Evolutionary conservation across 2,888 invertebrate genomes (phyloP).

Genomic region (Linnaemya vulpina): DNA sequence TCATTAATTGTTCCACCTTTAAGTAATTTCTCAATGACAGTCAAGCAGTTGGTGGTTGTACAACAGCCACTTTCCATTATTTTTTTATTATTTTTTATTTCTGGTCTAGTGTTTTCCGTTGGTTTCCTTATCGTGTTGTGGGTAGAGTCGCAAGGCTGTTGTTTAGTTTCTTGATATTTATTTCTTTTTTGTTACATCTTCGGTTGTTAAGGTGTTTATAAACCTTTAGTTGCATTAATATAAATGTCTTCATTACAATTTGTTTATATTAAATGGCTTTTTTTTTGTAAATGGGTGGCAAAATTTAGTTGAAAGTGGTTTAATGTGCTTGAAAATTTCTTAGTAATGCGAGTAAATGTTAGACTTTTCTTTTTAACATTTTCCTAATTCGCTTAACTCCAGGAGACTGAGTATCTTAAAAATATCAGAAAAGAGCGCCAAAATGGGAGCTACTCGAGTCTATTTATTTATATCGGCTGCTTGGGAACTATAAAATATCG

Average conservation of each 20-base stretch:
- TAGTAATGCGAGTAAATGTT: not conserved
- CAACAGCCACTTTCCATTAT: conserved; percentile 18
- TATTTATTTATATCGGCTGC: too few species aligned
- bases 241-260: conserved; percentile 66
- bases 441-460: too few species aligned
- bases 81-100: conserved; percentile 6
- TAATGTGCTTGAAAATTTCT: conserved; percentile 44
- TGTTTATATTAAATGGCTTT: conserved; percentile 4
- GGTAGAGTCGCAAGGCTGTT: not conserved
- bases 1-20: conserved; percentile 72
- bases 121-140: conserved; percentile 37
- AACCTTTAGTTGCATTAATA: conserved; percentile 58
- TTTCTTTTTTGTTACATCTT: conserved; percentile 53
- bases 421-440: too few species aligned
- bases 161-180: conserved; percentile 38
- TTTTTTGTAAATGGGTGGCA: conserved; percentile 43
- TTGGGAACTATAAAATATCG: too few species aligned
- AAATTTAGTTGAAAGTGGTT: conserved; percentile 47
- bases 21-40: conserved; percentile 71
- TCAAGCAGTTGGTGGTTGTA: conserved; percentile 63
- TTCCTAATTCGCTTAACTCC: not conserved
- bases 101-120: not conserved
- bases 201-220: conserved; percentile 62
- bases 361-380: not conserved
- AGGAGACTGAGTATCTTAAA: too few species aligned